These are phyloP conservation scores for Enoplosus armatus DNA, from an alignment of 2,797 vertebrate genomes.

Conservation along the genomic window DNA sequence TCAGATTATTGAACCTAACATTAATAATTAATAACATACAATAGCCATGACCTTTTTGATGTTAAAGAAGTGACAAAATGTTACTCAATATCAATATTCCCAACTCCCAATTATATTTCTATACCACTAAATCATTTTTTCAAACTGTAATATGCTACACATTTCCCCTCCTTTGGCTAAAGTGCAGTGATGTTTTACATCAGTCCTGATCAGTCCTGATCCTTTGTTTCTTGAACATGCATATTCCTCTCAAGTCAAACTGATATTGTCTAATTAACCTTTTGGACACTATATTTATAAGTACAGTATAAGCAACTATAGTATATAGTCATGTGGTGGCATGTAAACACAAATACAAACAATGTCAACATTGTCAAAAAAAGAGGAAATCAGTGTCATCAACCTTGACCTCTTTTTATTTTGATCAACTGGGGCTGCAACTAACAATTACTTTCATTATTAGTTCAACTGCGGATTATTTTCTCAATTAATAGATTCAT, in stretches of 20 bases:
- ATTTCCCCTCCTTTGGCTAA: neutral
- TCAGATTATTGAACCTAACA: too few relatives aligned
- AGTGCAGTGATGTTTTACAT: neutral
- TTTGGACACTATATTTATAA: neutral
- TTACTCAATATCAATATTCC: neutral
- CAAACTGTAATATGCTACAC: neutral
- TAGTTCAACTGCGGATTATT: neutral
- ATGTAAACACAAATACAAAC: neutral
- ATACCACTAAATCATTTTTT: neutral
- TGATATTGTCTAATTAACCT: neutral
- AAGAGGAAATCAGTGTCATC: neutral
- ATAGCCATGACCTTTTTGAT: neutral
- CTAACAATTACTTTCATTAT: neutral
- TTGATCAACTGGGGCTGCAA: neutral
- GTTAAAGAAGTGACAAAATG: too few relatives aligned
- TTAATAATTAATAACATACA: too few relatives aligned
- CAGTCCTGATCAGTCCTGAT: neutral
- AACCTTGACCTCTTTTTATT: neutral
- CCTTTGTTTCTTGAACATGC: neutral
- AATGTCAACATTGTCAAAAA: neutral
- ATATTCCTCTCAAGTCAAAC: neutral
- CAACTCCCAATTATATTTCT: neutral
- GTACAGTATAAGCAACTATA: neutral
- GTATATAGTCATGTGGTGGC: neutral
- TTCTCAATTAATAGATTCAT: neutral